Conservation (phyloP, 2,888 invertebrate species). For the Thymelicus sylvestris region DNA sequence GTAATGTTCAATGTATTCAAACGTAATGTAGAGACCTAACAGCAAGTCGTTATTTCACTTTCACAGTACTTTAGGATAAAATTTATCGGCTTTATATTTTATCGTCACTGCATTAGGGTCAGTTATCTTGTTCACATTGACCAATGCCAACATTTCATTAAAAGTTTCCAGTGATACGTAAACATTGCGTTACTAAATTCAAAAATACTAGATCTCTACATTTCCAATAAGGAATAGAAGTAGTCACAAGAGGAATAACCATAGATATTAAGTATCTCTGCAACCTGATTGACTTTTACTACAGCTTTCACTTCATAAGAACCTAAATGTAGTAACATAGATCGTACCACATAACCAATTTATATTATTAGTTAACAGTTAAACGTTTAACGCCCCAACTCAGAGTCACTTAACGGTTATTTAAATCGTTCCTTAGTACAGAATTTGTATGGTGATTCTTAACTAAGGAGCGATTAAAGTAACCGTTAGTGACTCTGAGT, state of each 20-base stretch:
- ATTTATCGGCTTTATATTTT: background rate
- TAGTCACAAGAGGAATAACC: background rate
- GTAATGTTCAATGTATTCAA: background rate
- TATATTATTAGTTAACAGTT: no score
- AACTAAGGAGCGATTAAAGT: no score
- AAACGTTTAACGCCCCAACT: no score
- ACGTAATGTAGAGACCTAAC: background rate
- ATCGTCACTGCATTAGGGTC: background rate
- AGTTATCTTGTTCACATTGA: background rate
- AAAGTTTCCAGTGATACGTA: background rate
- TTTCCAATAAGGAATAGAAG: background rate
- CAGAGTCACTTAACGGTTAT: no score
- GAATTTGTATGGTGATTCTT: no score
- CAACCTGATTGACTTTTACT: background rate
- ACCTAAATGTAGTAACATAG: background rate
- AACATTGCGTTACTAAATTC: background rate
- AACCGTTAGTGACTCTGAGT: no score
- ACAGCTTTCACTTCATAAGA: conserved; percentile 2
- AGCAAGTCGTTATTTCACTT: background rate
- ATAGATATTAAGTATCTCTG: background rate
- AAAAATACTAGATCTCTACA: background rate
- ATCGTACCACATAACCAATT: background rate
- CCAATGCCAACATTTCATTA: conserved; percentile 2
- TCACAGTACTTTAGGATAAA: conserved; percentile 6
- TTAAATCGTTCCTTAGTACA: no score